Percentiles rank a stretch among this genome's conserved stretches.
phyloP scores from a whole-genome alignment of 2,113 vertebrate genomes.

The Erpornis zantholeuca region DNA sequence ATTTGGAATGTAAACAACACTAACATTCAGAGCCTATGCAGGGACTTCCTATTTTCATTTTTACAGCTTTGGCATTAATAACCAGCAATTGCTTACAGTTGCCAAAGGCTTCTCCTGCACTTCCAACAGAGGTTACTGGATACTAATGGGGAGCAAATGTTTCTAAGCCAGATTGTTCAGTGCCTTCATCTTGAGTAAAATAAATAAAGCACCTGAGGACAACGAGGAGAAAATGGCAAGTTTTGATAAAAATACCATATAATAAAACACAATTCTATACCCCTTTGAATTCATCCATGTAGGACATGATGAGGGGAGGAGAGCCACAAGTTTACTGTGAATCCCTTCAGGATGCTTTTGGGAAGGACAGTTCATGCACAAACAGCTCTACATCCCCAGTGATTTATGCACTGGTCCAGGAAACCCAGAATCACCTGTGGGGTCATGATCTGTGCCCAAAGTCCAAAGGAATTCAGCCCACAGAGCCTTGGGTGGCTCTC shows the following conservation, averaged over 20 bases:
- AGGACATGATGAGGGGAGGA: not conserved
- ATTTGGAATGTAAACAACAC: conserved; percentile 44
- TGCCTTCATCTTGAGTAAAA: not conserved
- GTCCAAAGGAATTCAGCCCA: not conserved
- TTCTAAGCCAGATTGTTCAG: not conserved
- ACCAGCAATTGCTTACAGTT: not conserved
- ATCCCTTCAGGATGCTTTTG: not conserved
- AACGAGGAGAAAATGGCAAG: not conserved
- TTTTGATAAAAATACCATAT: not conserved
- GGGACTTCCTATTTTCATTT: not conserved
- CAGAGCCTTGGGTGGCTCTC: not conserved
- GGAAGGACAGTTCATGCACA: not conserved
- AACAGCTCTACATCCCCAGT: not conserved
- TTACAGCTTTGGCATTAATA: conserved; percentile 46
- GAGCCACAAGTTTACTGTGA: not conserved
- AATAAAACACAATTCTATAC: not conserved
- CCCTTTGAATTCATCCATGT: rapidly evolving
- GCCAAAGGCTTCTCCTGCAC: conserved; percentile 26
- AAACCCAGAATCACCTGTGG: not conserved
- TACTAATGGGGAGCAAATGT: not conserved
- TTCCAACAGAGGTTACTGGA: not conserved
- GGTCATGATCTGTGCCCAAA: not conserved
- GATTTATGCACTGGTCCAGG: not conserved
- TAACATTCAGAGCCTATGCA: not conserved
- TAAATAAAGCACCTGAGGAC: not conserved